Evolutionary conservation across 2,113 vertebrate species (phyloP).

Genomic region (Naja naja): DNA sequence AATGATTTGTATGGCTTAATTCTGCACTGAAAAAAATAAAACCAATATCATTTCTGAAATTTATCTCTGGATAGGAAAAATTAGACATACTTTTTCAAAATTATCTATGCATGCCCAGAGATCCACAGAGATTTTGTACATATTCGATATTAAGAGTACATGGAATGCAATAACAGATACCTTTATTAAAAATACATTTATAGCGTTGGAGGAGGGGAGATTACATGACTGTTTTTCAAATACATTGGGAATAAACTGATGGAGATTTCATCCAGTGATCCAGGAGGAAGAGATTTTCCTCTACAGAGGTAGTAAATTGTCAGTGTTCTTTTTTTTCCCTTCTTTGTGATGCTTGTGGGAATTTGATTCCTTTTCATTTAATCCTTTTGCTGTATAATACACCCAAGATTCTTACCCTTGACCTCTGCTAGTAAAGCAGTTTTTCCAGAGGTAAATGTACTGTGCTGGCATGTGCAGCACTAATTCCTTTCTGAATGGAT

Average conservation of each 20-base stretch:
- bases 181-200: background rate
- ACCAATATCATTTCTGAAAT: background rate
- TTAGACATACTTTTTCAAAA: background rate
- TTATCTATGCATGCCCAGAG: background rate
- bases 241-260: background rate
- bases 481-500: constrained; percentile 38
- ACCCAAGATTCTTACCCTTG: background rate
- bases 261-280: background rate
- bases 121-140: background rate
- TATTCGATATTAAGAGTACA: background rate
- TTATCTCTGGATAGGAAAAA: background rate
- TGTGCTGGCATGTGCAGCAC: constrained; percentile 26
- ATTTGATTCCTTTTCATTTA: constrained; percentile 12
- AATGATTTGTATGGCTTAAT: background rate
- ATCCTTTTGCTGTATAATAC: constrained; percentile 39
- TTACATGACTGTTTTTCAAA: background rate
- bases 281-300: background rate
- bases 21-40: too few relatives aligned
- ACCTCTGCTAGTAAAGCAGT: constrained; percentile 36
- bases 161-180: background rate
- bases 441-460: constrained; percentile 47
- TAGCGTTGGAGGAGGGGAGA: background rate
- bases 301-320: background rate
- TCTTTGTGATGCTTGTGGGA: constrained; percentile 21
- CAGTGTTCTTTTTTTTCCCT: background rate